Base-by-base conservation (phyloP, 2,888 invertebrate genomes). In the Eristalis arbustorum region DNA sequence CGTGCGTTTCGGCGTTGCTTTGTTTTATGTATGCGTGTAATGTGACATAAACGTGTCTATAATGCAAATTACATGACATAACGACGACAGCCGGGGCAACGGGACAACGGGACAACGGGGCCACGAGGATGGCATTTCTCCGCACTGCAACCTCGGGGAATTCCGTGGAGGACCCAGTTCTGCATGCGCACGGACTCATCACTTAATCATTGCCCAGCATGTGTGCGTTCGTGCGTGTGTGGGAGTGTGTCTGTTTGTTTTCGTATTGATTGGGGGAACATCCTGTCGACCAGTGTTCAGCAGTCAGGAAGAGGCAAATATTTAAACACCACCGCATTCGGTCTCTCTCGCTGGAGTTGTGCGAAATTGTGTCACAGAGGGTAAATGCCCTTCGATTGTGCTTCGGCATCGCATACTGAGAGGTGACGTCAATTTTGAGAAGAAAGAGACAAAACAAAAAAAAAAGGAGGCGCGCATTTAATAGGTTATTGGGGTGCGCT, bases 1-100 rank as follows among this genome's bases (percentile, higher is more conserved):
- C 63, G 76, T 68, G 77, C 81, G 76, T 84, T 64, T 31, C 34
- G 40, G 74, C 71, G 57, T 76, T 72, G 56, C 23, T 67, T 59
- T 57, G 74, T 62, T 73, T 73, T 68, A 61, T 81, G 74, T 81
- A 82, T 82, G 81, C 85, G 77, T 85, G 77, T 82, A 77, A 81
- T 73, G 81, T 73, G 76, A 77, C 76, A 81, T 73, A 81, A 82
- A 85, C 85, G 85, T 85, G 85, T 82, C 81, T 78, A 85, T 85
- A 85, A 82, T 85, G 81, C 77, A 85, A 85, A 85, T 85, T 77
- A 85, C 77, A 81, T 78, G 82, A 81, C 85, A 81, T 71, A 82
- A 73, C 56, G 66, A 71, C 64, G 63, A 67, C 59, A 61, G 67
- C 59, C 40, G 68, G 40, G 73, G 77, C 42, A 56, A 76, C 56